Base-by-base conservation (phyloP, 2,113 vertebrate genomes). In the Fukomys damarensis region DNA sequence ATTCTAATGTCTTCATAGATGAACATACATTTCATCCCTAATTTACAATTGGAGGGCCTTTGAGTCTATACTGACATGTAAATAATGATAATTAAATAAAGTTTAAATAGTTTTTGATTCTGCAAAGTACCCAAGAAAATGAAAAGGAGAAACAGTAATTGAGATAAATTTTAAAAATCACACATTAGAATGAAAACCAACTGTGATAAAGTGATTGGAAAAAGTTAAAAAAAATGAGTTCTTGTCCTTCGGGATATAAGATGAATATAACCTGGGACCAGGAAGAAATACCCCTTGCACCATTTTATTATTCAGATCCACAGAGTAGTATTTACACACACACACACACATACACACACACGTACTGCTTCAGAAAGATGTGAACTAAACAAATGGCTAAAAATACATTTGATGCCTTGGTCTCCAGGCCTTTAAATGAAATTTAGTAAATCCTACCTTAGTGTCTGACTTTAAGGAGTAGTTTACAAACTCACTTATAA, bases 401-500 rank as follows among this genome's bases (percentile, higher is more conserved):
- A 96, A 96, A 79, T 66, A 82, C 24, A 76, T 59, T 74, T 81
- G 63, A 95, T 96, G 65, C 58, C 49, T 93, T 35, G 56, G 68
- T 84, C 59, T 86, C 87, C 91, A 86, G n/a, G 80, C 26, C 46
- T 91, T 89, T 79, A 89, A 91, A 89, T 91, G 82, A 95, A 86
- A 94, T 95, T 97, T 77, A 94, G 70, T 82, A 94, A 96, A 74
- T 82, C 66, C 32, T 89, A 63, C 70, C 65, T 22, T 93, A 56
- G 24, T 68, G 43, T 56, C 72, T 94, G 82, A 86, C 38, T 85
- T 94, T 72, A 83, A 90, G 24, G 59, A 93, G 66, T 93, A 68
- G 86, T 94, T 91, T 90, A 91, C n/a, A 96, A 93, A 95, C 32
- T 90, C 86, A 86, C 17, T 84, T 96, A 82, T 19, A n/a, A 72